Evolutionary conservation across 2,113 vertebrate genomes (phyloP), one percentile per base, ranked within the genome.

Genomic region (Cryptotis parvus): DNA sequence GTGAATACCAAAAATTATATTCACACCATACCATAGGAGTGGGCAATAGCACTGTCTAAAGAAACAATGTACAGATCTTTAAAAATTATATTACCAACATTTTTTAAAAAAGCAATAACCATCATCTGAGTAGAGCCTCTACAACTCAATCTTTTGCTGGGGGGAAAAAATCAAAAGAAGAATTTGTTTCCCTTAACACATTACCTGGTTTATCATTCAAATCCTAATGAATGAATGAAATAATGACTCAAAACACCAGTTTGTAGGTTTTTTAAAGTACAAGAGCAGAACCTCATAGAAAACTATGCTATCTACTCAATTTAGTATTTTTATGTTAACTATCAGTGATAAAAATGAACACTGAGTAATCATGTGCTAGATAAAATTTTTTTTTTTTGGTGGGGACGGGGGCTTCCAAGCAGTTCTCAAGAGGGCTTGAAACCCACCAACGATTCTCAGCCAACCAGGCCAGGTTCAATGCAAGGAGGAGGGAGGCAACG

Each of bases 261-360:
- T 82, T 92, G 35, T 90, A 81, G 37, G 33, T 76, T 35, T 35
- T 39, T 94, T 72, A 87, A 55, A 20, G 58, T 75, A 69, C 16
- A 91, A 91, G 0, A 93, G 27, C 29, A 85, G 58, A 78, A 94
- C 0, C 69, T 58, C 6, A 66, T 41, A 89, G 63, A 93, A 89
- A 95, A 52, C n/a, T 33, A 93, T 49, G n/a, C 24, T 94, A 45
- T 52, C n/a, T 92, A 83, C 61, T 91, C 61, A 89, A 43, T 45
- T 74, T 74, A 91, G 41, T 68, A 93, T 78, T 93, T 95, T 82
- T 63, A 63, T 75, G 27, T 68, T 75, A 78, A 81, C 76, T 92
- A 68, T 66, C 92, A 91, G 33, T 49, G 78, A 80, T 35, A 85
- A 93, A 91, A 91, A 66, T 20, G 35, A 84, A n/a, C 70, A 74